Evolutionary conservation across 1,140 invertebrate genomes (phyloP).

Genomic region (Linepithema humile): DNA sequence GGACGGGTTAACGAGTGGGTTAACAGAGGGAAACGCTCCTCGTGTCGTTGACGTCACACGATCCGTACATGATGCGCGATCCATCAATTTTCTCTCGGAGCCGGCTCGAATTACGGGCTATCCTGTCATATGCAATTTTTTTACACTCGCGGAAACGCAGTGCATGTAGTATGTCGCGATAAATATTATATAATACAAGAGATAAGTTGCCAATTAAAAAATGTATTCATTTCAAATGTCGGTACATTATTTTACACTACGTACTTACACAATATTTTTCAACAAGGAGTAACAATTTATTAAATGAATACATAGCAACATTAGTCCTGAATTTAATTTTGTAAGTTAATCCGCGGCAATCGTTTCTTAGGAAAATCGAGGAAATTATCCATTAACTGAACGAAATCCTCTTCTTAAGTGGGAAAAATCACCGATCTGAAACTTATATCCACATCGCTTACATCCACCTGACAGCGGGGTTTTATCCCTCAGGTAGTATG

Average conservation of each 20-base stretch:
- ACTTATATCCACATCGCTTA: not conserved
- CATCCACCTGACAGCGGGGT: not conserved
- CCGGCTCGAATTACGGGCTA: conserved; percentile 55
- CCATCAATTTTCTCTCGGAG: conserved; percentile 62
- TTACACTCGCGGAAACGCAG: conserved; percentile 50
- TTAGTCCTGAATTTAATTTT: not conserved
- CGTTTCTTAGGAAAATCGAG: not conserved
- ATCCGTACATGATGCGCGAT: conserved; percentile 43
- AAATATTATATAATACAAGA: conserved; percentile 46
- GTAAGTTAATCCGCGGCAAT: not conserved
- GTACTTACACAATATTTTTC: not conserved
- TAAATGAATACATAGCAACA: not conserved
- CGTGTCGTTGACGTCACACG: conserved; percentile 54
- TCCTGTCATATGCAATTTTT: conserved; percentile 29
- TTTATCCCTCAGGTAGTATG: not conserved
- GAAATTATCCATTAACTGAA: not conserved
- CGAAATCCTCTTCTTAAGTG: not conserved
- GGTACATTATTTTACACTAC: not conserved
- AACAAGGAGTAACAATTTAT: not conserved
- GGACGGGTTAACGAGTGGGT: conserved; percentile 62
- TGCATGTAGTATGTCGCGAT: conserved; percentile 24
- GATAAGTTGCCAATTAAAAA: not conserved
- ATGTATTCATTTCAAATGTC: not conserved
- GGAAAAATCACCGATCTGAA: too few relatives aligned
- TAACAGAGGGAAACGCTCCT: conserved; percentile 58